Conservation (phyloP, 2,888 invertebrate genomes). For the Micoletzkya japonica region DNA sequence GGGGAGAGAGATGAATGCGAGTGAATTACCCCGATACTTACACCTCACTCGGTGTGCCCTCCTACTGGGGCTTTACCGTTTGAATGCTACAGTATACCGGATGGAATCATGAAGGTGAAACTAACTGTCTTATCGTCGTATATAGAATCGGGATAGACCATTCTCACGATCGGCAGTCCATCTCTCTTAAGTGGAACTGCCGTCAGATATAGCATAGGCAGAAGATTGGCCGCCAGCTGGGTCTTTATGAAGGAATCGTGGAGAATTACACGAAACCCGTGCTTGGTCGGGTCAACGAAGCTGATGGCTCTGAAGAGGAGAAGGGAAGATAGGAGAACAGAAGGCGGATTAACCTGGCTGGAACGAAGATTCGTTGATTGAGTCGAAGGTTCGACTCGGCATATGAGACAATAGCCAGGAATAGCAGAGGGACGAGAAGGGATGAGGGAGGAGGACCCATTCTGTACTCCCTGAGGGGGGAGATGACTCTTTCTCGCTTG, state of each 20-base stretch:
- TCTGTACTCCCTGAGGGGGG: too few species aligned
- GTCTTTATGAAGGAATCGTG: conserved; percentile 45
- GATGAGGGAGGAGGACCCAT: too few species aligned
- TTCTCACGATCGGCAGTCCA: conserved; percentile 18
- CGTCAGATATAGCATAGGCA: conserved; percentile 52
- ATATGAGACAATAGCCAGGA: too few species aligned
- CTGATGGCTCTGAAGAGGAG: conserved; percentile 35
- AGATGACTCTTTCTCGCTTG: too few species aligned
- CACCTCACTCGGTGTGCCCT: not conserved
- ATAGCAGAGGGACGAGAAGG: too few species aligned
- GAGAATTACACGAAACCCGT: conserved; percentile 52
- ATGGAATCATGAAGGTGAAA: not conserved
- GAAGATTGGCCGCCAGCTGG: conserved; percentile 38
- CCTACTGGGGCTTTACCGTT: not conserved
- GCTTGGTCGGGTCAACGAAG: conserved; percentile 48
- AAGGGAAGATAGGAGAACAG: not conserved
- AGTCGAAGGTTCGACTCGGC: not conserved
- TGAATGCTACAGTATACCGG: not conserved
- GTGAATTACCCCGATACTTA: too few species aligned
- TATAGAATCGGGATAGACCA: conserved; percentile 29
- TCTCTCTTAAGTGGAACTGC: conserved; percentile 48
- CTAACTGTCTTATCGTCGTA: conserved; percentile 28
- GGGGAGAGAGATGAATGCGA: too few species aligned
- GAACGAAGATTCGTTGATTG: conserved; percentile 23
- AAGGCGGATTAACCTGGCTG: conserved; percentile 10